Evolutionary conservation across 2,113 vertebrate species (phyloP).

Genomic region (Myrmecobius fasciatus): DNA sequence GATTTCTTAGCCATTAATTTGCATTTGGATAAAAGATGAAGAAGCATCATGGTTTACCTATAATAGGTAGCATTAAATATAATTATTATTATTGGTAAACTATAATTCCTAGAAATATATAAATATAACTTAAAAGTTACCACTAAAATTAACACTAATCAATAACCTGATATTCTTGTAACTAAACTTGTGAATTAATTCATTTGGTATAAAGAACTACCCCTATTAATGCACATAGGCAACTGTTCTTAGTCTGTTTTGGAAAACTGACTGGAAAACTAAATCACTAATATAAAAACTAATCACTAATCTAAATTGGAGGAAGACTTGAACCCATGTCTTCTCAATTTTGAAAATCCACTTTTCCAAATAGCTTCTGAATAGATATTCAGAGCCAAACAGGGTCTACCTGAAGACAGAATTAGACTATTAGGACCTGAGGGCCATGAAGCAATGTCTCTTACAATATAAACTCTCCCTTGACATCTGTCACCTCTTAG

Average conservation of each 20-base stretch:
- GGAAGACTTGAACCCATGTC: background rate
- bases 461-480: background rate
- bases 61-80: background rate
- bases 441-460: background rate
- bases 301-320: background rate
- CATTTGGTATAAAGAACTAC: background rate
- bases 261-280: no score
- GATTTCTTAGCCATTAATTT: background rate
- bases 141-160: slow-evolving; percentile 26
- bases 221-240: background rate
- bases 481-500: slow-evolving; percentile 13
- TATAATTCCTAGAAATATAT: slow-evolving; percentile 36
- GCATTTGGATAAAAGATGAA: slow-evolving; percentile 46
- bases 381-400: background rate
- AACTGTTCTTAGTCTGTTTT: background rate
- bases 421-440: background rate
- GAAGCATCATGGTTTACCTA: slow-evolving; percentile 42
- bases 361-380: background rate
- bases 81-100: background rate
- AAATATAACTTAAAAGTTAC: slow-evolving; percentile 43
- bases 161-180: slow-evolving; percentile 18
- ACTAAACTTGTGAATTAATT: background rate
- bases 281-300: no score
- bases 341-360: background rate
- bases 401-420: background rate